Percentiles rank a stretch among this genome's conserved stretches.
Conservation (phyloP, 2,888 invertebrate genomes). For the Orgyia antiqua region DNA sequence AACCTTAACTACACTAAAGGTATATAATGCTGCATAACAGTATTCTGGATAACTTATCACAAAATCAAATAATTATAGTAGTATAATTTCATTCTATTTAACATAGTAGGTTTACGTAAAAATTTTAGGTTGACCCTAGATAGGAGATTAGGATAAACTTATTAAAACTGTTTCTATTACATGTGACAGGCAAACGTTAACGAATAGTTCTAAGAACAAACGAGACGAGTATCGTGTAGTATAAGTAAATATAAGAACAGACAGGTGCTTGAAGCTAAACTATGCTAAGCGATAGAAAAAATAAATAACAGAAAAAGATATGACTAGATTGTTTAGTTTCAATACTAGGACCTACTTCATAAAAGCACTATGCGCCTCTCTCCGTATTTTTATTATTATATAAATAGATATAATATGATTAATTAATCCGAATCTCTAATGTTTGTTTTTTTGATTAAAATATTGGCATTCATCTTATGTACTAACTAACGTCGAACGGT, state of each 20-base stretch:
- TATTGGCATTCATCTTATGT: constrained; percentile 73
- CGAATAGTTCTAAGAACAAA: constrained; percentile 23
- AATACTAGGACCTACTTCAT: constrained; percentile 72
- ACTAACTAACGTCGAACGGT: constrained; percentile 61
- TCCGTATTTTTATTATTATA: constrained; percentile 72
- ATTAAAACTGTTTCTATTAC: constrained; percentile 6
- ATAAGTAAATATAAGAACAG: constrained; percentile 32
- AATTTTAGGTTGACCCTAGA: constrained; percentile 5
- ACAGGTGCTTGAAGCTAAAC: constrained; percentile 76
- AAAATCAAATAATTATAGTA: constrained; percentile 34
- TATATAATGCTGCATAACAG: constrained; percentile 38
- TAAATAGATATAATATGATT: constrained; percentile 75
- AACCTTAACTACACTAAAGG: constrained; percentile 36
- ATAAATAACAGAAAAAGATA: constrained; percentile 70
- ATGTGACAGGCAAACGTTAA: constrained; percentile 13
- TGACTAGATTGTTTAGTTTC: constrained; percentile 75
- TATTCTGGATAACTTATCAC: constrained; percentile 77
- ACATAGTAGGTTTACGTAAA: constrained; percentile 20
- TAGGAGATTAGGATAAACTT: background rate
- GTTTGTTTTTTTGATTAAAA: constrained; percentile 69
- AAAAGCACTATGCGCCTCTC: constrained; percentile 77
- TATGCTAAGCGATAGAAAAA: constrained; percentile 76
- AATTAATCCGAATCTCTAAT: constrained; percentile 70
- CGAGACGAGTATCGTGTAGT: constrained; percentile 31
- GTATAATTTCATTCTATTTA: constrained; percentile 24